Percentiles rank a stretch among this genome's conserved stretches.
Evolutionary conservation across 2,797 vertebrate genomes (phyloP).

Genomic region (Sciurus vulgaris): DNA sequence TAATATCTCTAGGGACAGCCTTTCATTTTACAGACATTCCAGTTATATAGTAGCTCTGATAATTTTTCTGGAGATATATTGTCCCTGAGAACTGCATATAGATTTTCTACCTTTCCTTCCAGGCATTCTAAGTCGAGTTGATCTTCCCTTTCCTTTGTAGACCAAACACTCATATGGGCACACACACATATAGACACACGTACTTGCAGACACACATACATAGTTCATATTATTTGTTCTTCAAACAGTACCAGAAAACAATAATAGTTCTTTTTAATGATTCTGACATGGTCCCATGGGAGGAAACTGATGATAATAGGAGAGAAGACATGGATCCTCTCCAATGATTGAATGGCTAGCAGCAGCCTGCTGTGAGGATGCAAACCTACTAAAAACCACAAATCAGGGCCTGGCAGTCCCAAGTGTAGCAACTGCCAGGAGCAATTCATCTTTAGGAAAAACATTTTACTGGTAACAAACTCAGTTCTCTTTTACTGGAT

Average conservation of each 20-base stretch:
- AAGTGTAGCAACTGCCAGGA: neutral
- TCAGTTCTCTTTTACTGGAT: neutral
- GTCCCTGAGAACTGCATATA: neutral
- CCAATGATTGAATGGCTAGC: neutral
- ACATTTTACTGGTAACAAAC: neutral
- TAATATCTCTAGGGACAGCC: neutral
- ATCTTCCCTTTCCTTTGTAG: neutral
- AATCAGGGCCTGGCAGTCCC: neutral
- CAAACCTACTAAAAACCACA: neutral
- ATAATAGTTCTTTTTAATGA: neutral
- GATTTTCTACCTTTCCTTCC: neutral
- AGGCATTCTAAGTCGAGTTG: neutral
- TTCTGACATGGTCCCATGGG: neutral
- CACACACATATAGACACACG: neutral
- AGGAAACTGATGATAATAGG: neutral
- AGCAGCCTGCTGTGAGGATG: neutral
- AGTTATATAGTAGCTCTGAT: neutral
- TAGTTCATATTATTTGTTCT: neutral
- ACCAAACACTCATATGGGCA: neutral
- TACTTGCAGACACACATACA: neutral
- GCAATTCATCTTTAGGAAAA: constrained; percentile 8
- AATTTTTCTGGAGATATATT: constrained; percentile 32
- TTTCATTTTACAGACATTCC: constrained; percentile 43
- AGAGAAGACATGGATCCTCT: neutral
- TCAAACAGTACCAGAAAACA: neutral